Conservation (phyloP, 2,797 vertebrate genomes). For the Pseudomugil tenellus region DNA sequence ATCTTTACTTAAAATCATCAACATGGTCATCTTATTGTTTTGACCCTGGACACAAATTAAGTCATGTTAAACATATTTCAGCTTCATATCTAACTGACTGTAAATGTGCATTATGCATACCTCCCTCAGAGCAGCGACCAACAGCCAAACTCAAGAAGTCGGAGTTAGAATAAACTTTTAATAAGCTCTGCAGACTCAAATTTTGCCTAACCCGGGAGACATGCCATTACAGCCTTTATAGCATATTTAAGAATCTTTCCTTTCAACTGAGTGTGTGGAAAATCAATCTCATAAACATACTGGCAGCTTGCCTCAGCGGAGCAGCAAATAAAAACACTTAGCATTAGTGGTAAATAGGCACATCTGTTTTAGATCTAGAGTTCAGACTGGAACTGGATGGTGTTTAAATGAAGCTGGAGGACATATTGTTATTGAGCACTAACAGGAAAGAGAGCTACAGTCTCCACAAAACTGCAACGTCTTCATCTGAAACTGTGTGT, state of each 20-base stretch:
- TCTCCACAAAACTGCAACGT: not conserved
- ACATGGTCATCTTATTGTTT: slow-evolving; percentile 17
- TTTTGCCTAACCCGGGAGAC: slow-evolving; percentile 33
- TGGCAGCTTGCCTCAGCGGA: slow-evolving; percentile 55
- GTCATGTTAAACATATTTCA: slow-evolving; percentile 15
- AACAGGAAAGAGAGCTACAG: slow-evolving; percentile 10
- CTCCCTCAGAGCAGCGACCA: not conserved
- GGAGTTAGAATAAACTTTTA: slow-evolving; percentile 38
- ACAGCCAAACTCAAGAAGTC: too few relatives aligned
- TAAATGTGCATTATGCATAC: slow-evolving; percentile 5
- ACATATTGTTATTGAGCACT: slow-evolving; percentile 20
- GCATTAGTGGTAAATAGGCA: slow-evolving; percentile 63
- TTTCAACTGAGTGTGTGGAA: slow-evolving; percentile 60
- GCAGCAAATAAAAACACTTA: slow-evolving; percentile 73
- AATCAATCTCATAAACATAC: slow-evolving; percentile 73
- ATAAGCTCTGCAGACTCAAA: slow-evolving; percentile 40
- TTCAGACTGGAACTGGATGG: slow-evolving; percentile 41
- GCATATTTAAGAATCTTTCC: slow-evolving; percentile 52
- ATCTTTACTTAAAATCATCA: slow-evolving; percentile 13
- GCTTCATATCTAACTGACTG: slow-evolving; percentile 4
- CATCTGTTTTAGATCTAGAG: too few relatives aligned
- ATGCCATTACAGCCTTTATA: slow-evolving; percentile 58
- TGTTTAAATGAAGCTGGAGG: slow-evolving; percentile 24
- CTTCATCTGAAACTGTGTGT: slow-evolving; percentile 28
- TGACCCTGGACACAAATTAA: slow-evolving; percentile 20